Evolutionary conservation across 2,113 vertebrate genomes (phyloP), one percentile per base, ranked within the genome.

Genomic region (Pycnonotus jocosus): DNA sequence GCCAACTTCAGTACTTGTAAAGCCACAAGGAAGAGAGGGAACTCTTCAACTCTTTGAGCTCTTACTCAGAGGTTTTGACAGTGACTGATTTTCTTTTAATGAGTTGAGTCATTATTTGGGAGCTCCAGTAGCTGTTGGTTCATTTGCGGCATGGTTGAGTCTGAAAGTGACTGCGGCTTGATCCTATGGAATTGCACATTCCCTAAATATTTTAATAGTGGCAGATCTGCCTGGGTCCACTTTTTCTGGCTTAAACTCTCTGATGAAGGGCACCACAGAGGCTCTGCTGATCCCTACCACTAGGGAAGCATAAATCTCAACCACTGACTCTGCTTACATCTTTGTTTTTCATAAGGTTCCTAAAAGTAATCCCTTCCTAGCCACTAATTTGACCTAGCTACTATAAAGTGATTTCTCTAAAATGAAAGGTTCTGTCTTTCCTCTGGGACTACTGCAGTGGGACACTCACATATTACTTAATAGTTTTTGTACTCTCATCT

Each of bases 41-140:
- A 66, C 53, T 73, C 53, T 74, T 77, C 51, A 44, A 33, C 35
- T 82, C 10, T 30, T 33, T 30, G 73, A 94, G 81, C 31, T 91
- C 51, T 86, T 83, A 68, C 60, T 92, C 37, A 60, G 84, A 80
- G 37, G 33, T 83, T 94, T 84, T 88, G 82, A 86, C 74, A 82
- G 81, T 85, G 80, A 88, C 50, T 87, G 92, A 53, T 69, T 86
- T 69, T 81, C 51, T 86, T 90, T 45, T 92, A 91, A 90, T 69
- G 81, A 80, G 53, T 77, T 86, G 83, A 95, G 73, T 94, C 81
- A 76, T 82, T 86, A 83, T 88, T 92, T 93, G 88, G 81, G 89
- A 88, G 56, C 72, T 70, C 72, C 3, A 2, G 92, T 62, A 85
- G 81, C 71, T 93, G 58, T 18, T 1, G 0, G 47, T 33, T 87